These are phyloP conservation scores for Mythimna vitellina DNA, from an alignment of 2,888 invertebrate genomes.

Conservation along the genomic window DNA sequence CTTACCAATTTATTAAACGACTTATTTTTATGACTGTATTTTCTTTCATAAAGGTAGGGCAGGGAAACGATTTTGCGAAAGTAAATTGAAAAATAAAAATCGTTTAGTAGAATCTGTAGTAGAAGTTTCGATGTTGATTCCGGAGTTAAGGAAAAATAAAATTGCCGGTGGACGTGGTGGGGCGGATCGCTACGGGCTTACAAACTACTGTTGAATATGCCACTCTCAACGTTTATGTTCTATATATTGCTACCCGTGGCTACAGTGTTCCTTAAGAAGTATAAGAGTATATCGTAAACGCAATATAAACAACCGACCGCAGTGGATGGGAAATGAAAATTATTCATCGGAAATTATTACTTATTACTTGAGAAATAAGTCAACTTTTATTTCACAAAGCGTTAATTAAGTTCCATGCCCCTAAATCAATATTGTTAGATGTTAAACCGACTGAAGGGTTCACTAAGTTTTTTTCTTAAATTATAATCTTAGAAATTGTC, in stretches of 20 bases:
- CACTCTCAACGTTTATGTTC: constrained; percentile 49
- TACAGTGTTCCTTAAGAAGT: constrained; percentile 17
- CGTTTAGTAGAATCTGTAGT: constrained; percentile 21
- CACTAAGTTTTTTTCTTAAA: constrained; percentile 57
- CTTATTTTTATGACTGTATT: not conserved
- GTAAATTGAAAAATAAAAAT: constrained; percentile 30
- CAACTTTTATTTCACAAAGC: constrained; percentile 28
- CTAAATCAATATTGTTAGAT: constrained; percentile 45
- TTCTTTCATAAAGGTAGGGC: not conserved
- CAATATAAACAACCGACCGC: constrained; percentile 21
- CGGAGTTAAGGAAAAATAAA: constrained; percentile 53
- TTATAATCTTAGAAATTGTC: constrained; percentile 58
- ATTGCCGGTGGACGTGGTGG: constrained; percentile 19
- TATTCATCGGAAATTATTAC: not conserved
- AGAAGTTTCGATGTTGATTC: constrained; percentile 29
- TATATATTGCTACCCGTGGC: constrained; percentile 26
- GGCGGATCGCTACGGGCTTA: constrained; percentile 31
- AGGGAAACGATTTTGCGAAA: not conserved
- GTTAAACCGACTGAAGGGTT: constrained; percentile 54
- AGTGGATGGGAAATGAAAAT: not conserved
- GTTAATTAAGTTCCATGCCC: constrained; percentile 57
- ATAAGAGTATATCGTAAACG: not conserved
- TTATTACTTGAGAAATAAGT: not conserved
- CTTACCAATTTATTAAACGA: not conserved
- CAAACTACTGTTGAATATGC: constrained; percentile 47